Percentiles rank a stretch among this genome's conserved stretches.
Conservation (phyloP, 2,888 invertebrate genomes). For the Macrosoma leucophasiata region DNA sequence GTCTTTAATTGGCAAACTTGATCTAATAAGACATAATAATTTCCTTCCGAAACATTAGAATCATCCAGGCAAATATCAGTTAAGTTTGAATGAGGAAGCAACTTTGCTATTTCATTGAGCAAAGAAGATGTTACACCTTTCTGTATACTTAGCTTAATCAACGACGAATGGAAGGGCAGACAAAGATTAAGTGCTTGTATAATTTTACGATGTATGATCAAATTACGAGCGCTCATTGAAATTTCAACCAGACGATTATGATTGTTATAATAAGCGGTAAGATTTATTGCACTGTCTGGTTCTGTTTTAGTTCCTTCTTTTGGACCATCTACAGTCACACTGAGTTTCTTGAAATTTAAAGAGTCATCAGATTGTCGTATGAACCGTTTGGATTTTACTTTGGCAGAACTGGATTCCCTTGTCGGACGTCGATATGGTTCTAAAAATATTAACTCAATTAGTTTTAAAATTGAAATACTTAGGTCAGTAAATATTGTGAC, state of each 20-base stretch:
- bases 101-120: constrained; percentile 36
- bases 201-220: constrained; percentile 30
- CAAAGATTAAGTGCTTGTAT: constrained; percentile 37
- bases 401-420: constrained; percentile 3
- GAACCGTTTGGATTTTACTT: constrained; percentile 4
- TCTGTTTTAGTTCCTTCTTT: no score
- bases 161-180: constrained; percentile 37
- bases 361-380: background rate
- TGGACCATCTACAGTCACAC: no score
- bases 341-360: no score
- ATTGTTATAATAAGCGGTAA: constrained; percentile 35
- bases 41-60: constrained; percentile 33
- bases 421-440: no score
- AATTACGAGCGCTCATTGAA: constrained; percentile 27
- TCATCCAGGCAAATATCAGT: constrained; percentile 46
- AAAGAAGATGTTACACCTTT: constrained; percentile 30
- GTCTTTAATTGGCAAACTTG: constrained; percentile 32
- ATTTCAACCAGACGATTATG: constrained; percentile 34
- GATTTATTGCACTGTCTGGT: constrained; percentile 20
- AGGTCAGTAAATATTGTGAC: no score
- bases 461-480: no score
- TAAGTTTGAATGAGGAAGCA: constrained; percentile 41
- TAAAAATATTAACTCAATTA: no score
- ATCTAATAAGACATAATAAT: constrained; percentile 39
- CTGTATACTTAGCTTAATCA: constrained; percentile 34